phyloP scores from a whole-genome alignment of 1,140 invertebrate species.

The Ceratoteleas bidentatus region DNA sequence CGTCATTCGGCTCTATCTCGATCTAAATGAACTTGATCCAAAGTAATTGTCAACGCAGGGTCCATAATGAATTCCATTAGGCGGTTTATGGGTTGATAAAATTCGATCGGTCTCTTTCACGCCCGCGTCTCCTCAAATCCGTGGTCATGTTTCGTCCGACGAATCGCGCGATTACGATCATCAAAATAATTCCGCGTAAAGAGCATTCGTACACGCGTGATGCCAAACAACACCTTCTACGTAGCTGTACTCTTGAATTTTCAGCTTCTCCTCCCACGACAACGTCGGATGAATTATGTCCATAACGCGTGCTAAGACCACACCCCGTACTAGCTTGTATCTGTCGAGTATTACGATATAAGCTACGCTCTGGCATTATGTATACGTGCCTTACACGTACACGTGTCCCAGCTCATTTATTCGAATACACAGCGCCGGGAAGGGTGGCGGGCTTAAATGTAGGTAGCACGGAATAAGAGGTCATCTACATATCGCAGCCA shows the following conservation, averaged over 20 bases:
- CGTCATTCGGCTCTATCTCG: constrained; percentile 18
- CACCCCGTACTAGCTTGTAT: constrained; percentile 63
- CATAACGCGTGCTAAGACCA: constrained; percentile 66
- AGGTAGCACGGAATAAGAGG: no score
- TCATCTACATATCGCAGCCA: no score
- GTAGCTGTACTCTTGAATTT: constrained; percentile 53
- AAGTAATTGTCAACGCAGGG: constrained; percentile 44
- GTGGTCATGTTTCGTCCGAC: constrained; percentile 44
- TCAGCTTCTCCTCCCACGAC: constrained; percentile 59
- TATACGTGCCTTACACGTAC: constrained; percentile 54
- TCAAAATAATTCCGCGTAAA: constrained; percentile 53
- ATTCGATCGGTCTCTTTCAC: constrained; percentile 43
- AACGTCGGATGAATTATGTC: constrained; percentile 65
- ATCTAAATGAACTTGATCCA: constrained; percentile 38
- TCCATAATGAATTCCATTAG: constrained; percentile 37
- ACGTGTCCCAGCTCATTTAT: constrained; percentile 60
- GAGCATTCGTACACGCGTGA: constrained; percentile 61
- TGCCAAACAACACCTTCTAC: constrained; percentile 53
- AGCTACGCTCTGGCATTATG: constrained; percentile 54
- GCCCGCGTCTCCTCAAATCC: constrained; percentile 29
- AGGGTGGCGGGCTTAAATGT: no score
- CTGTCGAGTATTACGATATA: constrained; percentile 64
- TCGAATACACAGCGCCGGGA: no score
- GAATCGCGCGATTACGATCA: constrained; percentile 59
- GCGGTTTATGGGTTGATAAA: constrained; percentile 41